Evolutionary conservation across 1,140 invertebrate genomes (phyloP).

Genomic region (Caenorhabditis elegans): WBcel235 BX284604.4:10436501-10437000

Average conservation of each 20-base stretch:
- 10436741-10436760: not conserved
- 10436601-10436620: conserved; percentile 22
- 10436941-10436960: conserved; percentile 31
- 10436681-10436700: too few species aligned
- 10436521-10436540: not conserved
- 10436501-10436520: not conserved
- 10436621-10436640: too few species aligned
- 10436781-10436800: not conserved
- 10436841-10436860: not conserved
- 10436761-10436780: not conserved
- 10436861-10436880: not conserved
- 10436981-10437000: conserved; percentile 36
- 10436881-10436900: not conserved
- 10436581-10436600: conserved; percentile 11
- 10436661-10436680: not conserved
- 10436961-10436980: conserved; percentile 33
- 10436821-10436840: too few species aligned
- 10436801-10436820: too few species aligned
- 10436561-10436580: not conserved
- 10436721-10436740: conserved; percentile 9
- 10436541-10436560: not conserved
- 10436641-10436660: too few species aligned
- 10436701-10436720: conserved; percentile 15
- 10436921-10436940: conserved; percentile 20
- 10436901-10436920: not conserved